Evolutionary conservation across 2,797 vertebrate species (phyloP).

Genomic region (Eulemur coronatus): DNA sequence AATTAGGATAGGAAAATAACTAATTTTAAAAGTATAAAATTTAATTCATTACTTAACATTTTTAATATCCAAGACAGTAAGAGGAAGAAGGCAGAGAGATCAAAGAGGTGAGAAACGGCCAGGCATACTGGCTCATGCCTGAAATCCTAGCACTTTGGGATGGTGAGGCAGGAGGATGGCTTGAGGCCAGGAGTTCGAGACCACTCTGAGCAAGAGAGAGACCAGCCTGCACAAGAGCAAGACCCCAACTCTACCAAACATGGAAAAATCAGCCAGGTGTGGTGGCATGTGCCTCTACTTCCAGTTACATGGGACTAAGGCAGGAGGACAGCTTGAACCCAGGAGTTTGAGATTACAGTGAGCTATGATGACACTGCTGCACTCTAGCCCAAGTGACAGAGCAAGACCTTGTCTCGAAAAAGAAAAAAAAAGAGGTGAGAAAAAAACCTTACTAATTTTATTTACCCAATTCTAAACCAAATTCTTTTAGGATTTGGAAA

Average conservation of each 20-base stretch:
- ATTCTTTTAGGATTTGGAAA: background rate
- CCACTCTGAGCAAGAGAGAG: background rate
- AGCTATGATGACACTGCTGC: background rate
- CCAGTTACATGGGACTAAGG: background rate
- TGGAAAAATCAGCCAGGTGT: background rate
- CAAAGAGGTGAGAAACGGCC: background rate
- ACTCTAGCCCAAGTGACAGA: background rate
- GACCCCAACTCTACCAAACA: background rate
- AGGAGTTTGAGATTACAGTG: background rate
- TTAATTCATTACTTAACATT: background rate
- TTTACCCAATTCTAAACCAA: constrained; percentile 12
- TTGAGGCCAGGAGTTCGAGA: background rate
- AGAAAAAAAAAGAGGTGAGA: background rate
- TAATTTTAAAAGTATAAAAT: constrained; percentile 28
- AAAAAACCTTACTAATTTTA: constrained; percentile 4
- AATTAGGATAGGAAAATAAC: constrained; percentile 19
- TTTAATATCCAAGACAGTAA: background rate
- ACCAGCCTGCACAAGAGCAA: background rate
- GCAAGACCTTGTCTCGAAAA: background rate
- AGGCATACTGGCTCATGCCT: background rate
- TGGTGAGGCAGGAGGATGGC: background rate
- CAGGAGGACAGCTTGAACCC: background rate
- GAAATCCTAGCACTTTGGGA: background rate
- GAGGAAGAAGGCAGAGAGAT: background rate
- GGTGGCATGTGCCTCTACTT: background rate